Percentiles rank a stretch among this genome's conserved stretches.
These are phyloP conservation scores for Philypnodon macrostomus DNA, from an alignment of 2,797 vertebrate genomes.

Conservation along the genomic window DNA sequence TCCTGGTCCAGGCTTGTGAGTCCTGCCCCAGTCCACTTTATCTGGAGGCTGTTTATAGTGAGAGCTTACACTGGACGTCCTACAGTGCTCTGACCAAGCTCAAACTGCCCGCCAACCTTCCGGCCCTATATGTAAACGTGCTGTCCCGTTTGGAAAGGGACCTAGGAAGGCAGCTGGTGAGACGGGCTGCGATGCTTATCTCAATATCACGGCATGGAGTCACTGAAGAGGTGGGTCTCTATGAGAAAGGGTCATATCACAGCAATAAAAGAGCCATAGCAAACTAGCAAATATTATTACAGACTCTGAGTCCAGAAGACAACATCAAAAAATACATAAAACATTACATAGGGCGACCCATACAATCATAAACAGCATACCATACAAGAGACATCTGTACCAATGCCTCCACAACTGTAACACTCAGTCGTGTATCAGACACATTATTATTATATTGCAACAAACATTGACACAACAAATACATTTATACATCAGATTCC, in stretches of 20 bases:
- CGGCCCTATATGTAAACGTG: constrained; percentile 53
- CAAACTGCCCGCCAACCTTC: constrained; percentile 45
- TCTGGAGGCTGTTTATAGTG: constrained; percentile 57
- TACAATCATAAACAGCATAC: too few relatives aligned
- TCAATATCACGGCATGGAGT: constrained; percentile 67
- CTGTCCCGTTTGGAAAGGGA: constrained; percentile 62
- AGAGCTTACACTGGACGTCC: constrained; percentile 67
- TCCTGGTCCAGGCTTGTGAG: constrained; percentile 61
- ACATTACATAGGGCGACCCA: too few relatives aligned
- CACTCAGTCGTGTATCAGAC: too few relatives aligned
- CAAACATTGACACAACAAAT: too few relatives aligned
- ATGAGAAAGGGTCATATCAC: background rate
- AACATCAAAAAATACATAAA: too few relatives aligned
- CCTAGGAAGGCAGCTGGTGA: constrained; percentile 65
- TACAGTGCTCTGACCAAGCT: constrained; percentile 45
- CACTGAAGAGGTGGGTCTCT: constrained; percentile 57
- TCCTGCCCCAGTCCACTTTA: constrained; percentile 68
- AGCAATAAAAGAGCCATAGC: too few relatives aligned
- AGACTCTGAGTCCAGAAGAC: too few relatives aligned
- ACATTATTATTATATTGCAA: too few relatives aligned
- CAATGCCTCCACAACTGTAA: too few relatives aligned
- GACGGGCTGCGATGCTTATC: constrained; percentile 53
- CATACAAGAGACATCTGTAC: too few relatives aligned
- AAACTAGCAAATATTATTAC: too few relatives aligned
- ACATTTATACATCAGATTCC: too few relatives aligned